A percentile compares a stretch with the other conserved stretches of the same genome.
phyloP scores from a whole-genome alignment of 2,888 invertebrate genomes.

The Lasius fuliginosus region DNA sequence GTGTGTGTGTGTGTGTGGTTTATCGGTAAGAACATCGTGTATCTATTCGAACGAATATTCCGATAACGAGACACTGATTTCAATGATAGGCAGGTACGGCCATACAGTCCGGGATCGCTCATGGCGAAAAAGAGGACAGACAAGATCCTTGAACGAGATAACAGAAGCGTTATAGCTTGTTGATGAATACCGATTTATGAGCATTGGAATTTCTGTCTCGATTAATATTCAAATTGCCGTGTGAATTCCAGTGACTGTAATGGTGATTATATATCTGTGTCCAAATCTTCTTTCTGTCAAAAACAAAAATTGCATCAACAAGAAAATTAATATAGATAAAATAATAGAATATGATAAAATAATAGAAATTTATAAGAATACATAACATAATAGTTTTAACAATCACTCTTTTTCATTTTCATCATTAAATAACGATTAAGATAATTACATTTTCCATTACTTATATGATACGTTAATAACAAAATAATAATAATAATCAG shows the following conservation, averaged over 20 bases:
- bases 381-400: neutral
- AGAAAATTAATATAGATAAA: neutral
- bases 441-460: neutral
- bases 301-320: neutral
- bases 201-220: neutral
- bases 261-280: neutral
- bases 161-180: neutral
- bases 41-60: slow-evolving; percentile 14
- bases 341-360: neutral
- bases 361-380: neutral
- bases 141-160: slow-evolving; percentile 12
- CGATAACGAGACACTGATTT: slow-evolving; percentile 45
- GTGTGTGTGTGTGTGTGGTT: slow-evolving; percentile 24
- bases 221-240: slow-evolving; percentile 15
- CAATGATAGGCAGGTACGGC: neutral
- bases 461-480: neutral
- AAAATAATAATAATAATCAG: neutral
- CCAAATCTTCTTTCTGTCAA: neutral
- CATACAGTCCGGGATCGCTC: neutral
- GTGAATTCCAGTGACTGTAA: neutral
- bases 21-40: slow-evolving; percentile 28
- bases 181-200: slow-evolving; percentile 1
- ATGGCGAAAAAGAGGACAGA: neutral
- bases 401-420: neutral
- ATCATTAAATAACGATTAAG: neutral